A percentile compares a stretch with the other conserved stretches of the same genome.
Evolutionary conservation across 23 tunicate genomes (phyloP).

Genomic region (Trididemnum nubilum): DNA sequence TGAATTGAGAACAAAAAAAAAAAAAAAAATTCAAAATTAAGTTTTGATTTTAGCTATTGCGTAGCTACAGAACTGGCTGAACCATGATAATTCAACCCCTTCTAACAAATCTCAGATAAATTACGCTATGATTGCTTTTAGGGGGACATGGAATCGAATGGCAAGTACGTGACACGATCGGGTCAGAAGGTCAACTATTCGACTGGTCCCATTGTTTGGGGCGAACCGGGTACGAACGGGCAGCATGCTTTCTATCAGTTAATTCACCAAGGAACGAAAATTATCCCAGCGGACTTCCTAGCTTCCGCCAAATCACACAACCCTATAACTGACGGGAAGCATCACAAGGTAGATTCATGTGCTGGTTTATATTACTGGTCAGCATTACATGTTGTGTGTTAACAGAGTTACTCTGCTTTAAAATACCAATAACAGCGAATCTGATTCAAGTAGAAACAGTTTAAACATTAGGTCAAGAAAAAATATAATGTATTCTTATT

Average conservation of each 20-base stretch:
- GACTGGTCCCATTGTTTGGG: conserved; percentile 99
- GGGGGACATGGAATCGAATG: conserved; percentile 99
- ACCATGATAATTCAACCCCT: too few species aligned
- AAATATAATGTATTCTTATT: too few species aligned
- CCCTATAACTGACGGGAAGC: conserved; percentile 82
- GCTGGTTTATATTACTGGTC: too few species aligned
- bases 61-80: too few species aligned
- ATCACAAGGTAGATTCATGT: conserved; percentile 65
- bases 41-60: too few species aligned
- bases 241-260: conserved; percentile 99
- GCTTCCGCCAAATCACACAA: conserved; percentile 83
- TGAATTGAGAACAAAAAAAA: too few species aligned
- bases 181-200: conserved; percentile 91
- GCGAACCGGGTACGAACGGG: conserved; percentile 99
- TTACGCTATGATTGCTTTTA: conserved; percentile 25
- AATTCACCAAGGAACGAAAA: conserved; percentile 95
- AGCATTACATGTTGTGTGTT: neutral
- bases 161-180: conserved; percentile 92
- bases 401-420: neutral
- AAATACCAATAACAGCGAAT: too few species aligned
- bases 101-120: too few species aligned
- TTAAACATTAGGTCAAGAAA: too few species aligned
- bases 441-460: neutral
- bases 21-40: too few species aligned
- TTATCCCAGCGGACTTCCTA: conserved; percentile 79